Evolutionary conservation across 2,888 invertebrate genomes (phyloP).

Genomic region (Girardia tigrina): DNA sequence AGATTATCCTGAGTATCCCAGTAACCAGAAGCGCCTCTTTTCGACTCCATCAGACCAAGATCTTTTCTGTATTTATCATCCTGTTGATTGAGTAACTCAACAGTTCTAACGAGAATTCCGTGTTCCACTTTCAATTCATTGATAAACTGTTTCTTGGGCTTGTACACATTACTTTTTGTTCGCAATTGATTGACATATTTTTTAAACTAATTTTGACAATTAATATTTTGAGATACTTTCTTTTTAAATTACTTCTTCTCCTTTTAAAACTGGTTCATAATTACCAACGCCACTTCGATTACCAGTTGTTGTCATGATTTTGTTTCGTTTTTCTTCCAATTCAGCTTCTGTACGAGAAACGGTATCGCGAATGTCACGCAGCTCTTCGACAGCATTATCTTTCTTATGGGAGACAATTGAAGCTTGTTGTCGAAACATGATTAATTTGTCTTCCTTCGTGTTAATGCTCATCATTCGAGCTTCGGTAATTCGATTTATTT

Average conservation of each 20-base stretch:
- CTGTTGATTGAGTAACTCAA: conserved; percentile 59
- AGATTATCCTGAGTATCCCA: conserved; percentile 54
- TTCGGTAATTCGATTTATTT: conserved; percentile 63
- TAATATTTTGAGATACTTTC: neutral
- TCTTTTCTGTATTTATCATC: conserved; percentile 54
- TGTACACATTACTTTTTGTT: conserved; percentile 67
- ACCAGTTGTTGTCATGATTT: conserved; percentile 45
- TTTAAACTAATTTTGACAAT: conserved; percentile 57
- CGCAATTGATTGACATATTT: conserved; percentile 68
- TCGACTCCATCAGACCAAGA: conserved; percentile 47
- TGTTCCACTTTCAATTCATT: conserved; percentile 64
- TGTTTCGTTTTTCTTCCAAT: conserved; percentile 54
- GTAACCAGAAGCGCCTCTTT: conserved; percentile 51
- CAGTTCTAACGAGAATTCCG: conserved; percentile 63
- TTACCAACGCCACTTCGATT: conserved; percentile 54
- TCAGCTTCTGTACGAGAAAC: conserved; percentile 57
- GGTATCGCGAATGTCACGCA: conserved; percentile 55
- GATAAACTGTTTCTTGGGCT: conserved; percentile 64
- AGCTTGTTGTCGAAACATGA: conserved; percentile 72
- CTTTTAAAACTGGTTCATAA: neutral
- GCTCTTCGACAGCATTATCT: conserved; percentile 60
- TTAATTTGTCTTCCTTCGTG: conserved; percentile 61
- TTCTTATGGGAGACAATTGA: conserved; percentile 67
- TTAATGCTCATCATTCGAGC: conserved; percentile 59
- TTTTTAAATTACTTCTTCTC: neutral